Evolutionary conservation across 2,113 vertebrate species (phyloP).

Genomic region (Microtus richardsoni): DNA sequence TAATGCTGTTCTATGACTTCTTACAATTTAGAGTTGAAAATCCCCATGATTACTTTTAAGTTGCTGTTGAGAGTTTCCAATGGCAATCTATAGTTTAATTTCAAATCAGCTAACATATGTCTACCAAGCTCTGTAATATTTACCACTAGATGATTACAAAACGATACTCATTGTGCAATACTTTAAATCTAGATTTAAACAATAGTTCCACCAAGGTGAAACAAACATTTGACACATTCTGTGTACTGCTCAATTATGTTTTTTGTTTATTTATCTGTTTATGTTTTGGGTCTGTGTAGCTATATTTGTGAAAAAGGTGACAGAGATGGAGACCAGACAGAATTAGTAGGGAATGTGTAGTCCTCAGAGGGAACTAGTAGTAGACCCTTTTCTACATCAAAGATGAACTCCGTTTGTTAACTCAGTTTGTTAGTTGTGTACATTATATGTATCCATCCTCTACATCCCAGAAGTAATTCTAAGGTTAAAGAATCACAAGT

Average conservation of each 20-base stretch:
- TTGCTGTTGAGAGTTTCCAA: neutral
- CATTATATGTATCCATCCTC: neutral
- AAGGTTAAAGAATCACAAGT: neutral
- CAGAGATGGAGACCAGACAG: neutral
- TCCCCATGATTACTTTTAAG: neutral
- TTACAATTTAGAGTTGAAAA: neutral
- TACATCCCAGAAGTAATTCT: neutral
- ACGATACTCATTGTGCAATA: neutral
- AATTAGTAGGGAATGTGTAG: too few relatives aligned
- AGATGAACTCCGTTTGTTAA: neutral
- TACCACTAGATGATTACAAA: neutral
- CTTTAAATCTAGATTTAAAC: neutral
- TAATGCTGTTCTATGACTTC: neutral
- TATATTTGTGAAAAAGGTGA: neutral
- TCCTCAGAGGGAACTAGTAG: neutral
- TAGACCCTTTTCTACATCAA: neutral
- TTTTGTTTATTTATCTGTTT: neutral
- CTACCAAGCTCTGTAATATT: neutral
- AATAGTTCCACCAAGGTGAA: neutral
- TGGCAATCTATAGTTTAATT: neutral
- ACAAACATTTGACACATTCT: neutral
- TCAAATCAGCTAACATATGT: neutral
- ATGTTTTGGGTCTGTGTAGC: too few relatives aligned
- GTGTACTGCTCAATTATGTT: neutral
- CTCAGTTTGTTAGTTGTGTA: neutral